Evolutionary conservation across 2,888 invertebrate species (phyloP).

Genomic region (Aporophyla lueneburgensis): DNA sequence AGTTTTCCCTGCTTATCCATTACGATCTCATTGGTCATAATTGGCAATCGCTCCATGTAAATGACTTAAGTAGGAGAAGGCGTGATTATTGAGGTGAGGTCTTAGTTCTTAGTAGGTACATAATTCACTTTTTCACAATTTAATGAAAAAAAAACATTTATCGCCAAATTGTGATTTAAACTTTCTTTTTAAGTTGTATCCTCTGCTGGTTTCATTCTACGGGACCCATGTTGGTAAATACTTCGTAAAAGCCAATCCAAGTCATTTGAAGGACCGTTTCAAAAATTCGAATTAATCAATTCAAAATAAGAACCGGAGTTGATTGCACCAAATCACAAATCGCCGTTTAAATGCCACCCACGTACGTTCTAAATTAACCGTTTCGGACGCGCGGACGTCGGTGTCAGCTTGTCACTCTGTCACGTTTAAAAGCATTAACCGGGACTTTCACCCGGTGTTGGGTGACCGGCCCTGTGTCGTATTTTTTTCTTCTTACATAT

Average conservation of each 20-base stretch:
- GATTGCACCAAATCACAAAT: conserved; percentile 70
- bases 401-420: conserved; percentile 87
- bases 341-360: conserved; percentile 73
- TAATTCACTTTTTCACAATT: not conserved
- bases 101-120: not conserved
- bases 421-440: conserved; percentile 83
- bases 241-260: not conserved
- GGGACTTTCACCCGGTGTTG: conserved; percentile 86
- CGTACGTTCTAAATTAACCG: conserved; percentile 84
- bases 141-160: too few species aligned
- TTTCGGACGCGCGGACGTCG: conserved; percentile 85
- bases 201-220: not conserved
- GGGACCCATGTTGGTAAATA: not conserved
- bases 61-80: not conserved
- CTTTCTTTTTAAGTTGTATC: not conserved
- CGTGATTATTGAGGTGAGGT: not conserved
- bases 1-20: not conserved
- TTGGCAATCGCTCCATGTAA: too few species aligned
- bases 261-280: not conserved
- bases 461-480: conserved; percentile 79
- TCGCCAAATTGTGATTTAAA: not conserved
- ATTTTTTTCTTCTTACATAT: conserved; percentile 65
- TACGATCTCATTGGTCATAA: not conserved
- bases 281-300: conserved; percentile 61
- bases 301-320: conserved; percentile 58